Evolutionary conservation across 2,797 vertebrate species (phyloP), one percentile per base, ranked within the genome.

Genomic region (Leuciscus waleckii): DNA sequence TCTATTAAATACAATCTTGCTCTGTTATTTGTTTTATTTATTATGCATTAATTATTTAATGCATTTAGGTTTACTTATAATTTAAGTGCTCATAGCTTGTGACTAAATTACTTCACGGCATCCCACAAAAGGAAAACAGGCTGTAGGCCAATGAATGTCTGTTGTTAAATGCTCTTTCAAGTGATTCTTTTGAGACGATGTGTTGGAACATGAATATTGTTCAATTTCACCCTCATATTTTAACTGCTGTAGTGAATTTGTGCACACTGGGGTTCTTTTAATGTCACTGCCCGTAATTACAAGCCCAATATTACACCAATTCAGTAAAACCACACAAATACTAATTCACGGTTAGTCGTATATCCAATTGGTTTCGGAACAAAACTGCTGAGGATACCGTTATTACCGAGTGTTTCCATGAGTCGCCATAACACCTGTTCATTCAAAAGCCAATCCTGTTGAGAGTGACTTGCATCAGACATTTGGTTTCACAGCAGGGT

Each of bases 401-500:
- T 68, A 54, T 51, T 80, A 39, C 61, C 0, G 5, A 70, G 69
- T 58, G 58, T 86, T 81, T 81, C 43, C 67, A 77, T 26, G 49
- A 81, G 83, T 85, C 58, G 76, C 65, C 21, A 23, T 71, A 63
- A 85, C 83, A 88, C 89, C 87, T 88, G 86, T 86, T 88, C 43
- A 76, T 86, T 84, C 73, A 76, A 77, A 54, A 82, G 46, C 74
- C 68, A 46, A 79, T 86, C 77, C 81, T 85, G 89, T 90, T 87
- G 87, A 87, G 85, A 87, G 83, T 74, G 78, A 76, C 84, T 88
- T 88, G 82, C 87, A 51, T 88, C 89, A 90, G 87, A 73, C 83
- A 43, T 86, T 88, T 82, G 26, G 81, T 84, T 87, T 87, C 85
- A 86, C 89, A 87, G 89, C 86, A 82, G 87, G 82, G 83, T 90